Conservation (phyloP, 2,797 vertebrate species). For the Hydrocynus forskahlii region DNA sequence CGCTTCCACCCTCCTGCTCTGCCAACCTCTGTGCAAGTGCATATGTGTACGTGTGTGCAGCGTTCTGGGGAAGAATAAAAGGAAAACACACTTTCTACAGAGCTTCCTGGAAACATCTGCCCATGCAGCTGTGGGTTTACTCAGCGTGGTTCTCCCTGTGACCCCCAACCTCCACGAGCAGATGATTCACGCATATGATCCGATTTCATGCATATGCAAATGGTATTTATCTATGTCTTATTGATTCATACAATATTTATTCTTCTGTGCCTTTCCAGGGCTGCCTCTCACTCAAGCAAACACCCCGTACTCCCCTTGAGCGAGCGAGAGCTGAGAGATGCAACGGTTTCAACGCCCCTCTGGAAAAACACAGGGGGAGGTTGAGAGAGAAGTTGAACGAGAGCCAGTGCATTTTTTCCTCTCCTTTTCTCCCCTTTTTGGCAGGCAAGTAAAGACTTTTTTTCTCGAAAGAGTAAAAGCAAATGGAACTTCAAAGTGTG, state of each 20-base stretch:
- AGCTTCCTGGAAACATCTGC: neutral
- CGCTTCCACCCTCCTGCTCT: constrained; percentile 50
- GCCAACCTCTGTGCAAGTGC: constrained; percentile 32
- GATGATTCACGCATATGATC: neutral
- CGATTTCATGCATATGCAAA: constrained; percentile 1
- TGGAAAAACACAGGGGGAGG: neutral
- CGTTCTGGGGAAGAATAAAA: constrained; percentile 25
- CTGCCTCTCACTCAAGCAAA: constrained; percentile 39
- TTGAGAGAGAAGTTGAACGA: neutral
- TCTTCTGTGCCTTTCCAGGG: neutral
- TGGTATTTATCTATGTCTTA: constrained; percentile 1
- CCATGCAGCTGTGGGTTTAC: neutral
- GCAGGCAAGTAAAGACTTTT: neutral
- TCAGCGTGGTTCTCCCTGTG: neutral
- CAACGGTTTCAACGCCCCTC: neutral
- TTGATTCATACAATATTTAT: constrained; percentile 5
- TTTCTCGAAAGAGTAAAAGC: neutral
- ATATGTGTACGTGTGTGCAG: neutral
- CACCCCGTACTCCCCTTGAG: neutral
- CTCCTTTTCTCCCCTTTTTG: neutral
- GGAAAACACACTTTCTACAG: constrained; percentile 20
- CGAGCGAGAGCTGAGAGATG: neutral
- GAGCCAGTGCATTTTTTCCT: neutral
- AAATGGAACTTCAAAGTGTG: constrained; percentile 57
- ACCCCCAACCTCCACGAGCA: neutral